Conservation (phyloP, 2,797 vertebrate species). For the Clarias laeviceps region DNA sequence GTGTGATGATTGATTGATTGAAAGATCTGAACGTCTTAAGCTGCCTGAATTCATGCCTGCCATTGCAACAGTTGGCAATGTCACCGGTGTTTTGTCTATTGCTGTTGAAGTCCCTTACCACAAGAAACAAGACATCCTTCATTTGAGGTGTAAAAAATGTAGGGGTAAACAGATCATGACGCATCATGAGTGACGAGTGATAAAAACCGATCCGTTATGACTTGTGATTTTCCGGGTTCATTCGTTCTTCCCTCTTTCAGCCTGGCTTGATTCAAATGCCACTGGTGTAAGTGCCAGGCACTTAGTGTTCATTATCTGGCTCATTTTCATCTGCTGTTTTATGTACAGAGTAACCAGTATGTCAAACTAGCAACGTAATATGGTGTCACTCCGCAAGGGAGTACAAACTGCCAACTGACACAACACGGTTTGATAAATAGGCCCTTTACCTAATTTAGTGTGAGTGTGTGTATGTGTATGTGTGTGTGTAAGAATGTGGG, state of each 20-base stretch:
- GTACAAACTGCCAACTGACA: conserved; percentile 4
- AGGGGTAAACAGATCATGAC: neutral
- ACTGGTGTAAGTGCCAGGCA: conserved; percentile 56
- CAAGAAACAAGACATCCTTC: neutral
- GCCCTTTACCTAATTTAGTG: conserved; percentile 40
- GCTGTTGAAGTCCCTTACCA: neutral
- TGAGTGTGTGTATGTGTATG: neutral
- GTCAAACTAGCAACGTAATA: conserved; percentile 21
- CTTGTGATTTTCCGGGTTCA: neutral
- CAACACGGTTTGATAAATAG: conserved; percentile 33
- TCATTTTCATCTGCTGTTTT: conserved; percentile 61
- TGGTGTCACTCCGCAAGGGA: conserved; percentile 9
- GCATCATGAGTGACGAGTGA: neutral
- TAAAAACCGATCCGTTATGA: neutral
- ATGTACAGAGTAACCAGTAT: conserved; percentile 56
- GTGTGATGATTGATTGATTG: neutral
- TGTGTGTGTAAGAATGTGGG: neutral
- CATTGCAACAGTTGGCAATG: conserved; percentile 12
- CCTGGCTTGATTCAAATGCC: conserved; percentile 11
- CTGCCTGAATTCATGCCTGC: neutral
- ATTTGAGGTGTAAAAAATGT: neutral
- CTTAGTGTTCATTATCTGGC: conserved; percentile 67
- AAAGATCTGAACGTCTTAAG: neutral
- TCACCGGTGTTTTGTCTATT: neutral
- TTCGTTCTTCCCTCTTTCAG: neutral